Evolutionary conservation across 2,888 invertebrate species (phyloP), one percentile per base, ranked within the genome.

Genomic region (Noctua pronuba): DNA sequence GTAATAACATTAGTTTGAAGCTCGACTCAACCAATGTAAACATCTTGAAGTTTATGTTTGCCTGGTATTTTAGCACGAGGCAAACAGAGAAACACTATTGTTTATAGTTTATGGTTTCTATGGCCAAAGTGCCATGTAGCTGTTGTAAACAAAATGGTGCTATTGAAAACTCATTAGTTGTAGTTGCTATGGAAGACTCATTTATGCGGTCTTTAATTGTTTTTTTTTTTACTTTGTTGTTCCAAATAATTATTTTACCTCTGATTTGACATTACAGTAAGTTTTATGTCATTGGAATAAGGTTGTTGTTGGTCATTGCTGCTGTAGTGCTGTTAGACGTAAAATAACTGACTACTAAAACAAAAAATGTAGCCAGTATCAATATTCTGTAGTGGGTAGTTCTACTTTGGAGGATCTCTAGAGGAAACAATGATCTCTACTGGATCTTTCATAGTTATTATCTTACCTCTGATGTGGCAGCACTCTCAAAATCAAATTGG

Each of bases 1-100:
- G 73, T 18, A 82, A 86, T 86, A 82, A 82, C 60, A 69, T 85
- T 73, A 83, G 62, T 67, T 35, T 35, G 60, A 70, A 85, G 67
- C 73, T 73, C 67, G 49, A 31, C 35, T 28, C 46, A 24, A 21
- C 4, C 8, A 52, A 68, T 73, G 75, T 83, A 79, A 84, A 86
- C 79, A 83, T 71, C 21, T 24, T 35, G 21, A 75, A 65, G 67
- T 86, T 75, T 83, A 84, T 71, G 38, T 55, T 72, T 65, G 6
- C 73, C 44, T 65, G 65, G 41, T 55, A 55, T 35, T 49, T 62
- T 24, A 73, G 70, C 82, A 82, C 18, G 41, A 85, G 86, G 82
- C 77, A 85, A 85, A 67, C 52, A 68, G n/a, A 73, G 69, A 44
- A 52, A 76, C 41, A 41, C 16, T 60, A 35, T 60, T 83, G 82